Evolutionary conservation across 2,888 invertebrate genomes (phyloP), one percentile per base, ranked within the genome.

Genomic region (Agrotis exclamationis): DNA sequence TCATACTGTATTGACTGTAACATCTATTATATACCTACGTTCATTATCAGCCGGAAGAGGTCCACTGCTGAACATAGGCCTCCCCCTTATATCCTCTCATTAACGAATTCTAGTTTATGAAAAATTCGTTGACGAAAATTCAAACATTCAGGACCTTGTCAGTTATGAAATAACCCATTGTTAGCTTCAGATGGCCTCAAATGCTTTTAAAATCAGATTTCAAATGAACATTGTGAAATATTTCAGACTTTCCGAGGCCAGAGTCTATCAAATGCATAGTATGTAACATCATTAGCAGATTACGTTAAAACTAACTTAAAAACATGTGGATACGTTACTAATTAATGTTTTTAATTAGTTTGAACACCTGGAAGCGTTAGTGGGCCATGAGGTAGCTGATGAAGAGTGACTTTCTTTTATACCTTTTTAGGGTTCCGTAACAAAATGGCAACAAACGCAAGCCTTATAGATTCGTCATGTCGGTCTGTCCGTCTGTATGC

Each of bases 231-330:
- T 7, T 60, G 50, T 56, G 54, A 7, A 76, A 60, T 50, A 59
- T 56, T 76, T 60, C 44, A 76, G 44, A 50, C 16, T 48, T 39
- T 78, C 53, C 47, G 60, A 76, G 78, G 75, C 59, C 59, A 70
- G n/a, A 48, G 39, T 53, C 28, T 47, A 58, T 14, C 22, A 47
- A 48, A 50, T 56, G n/a, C 14, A 54, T 44, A 28, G 3, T 58
- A 28, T 22, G 39, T 57, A 63, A 63, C 48, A 51, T 67, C 13
- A 76, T 63, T 28, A 44, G 24, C 18, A 47, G 20, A 77, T 70
- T 74, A 22, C 47, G 14, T 77, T 63, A n/a, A 53, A 54, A 24
- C n/a, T 76, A 44, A 48, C 2, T 1, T 63, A 60, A 56, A 45
- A 56, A 59, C n/a, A 16, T 44, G n/a, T 22, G 60, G 14, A 39